Percentiles rank a stretch among this genome's conserved stretches.
These are phyloP conservation scores for Enteromius afrohamiltoni DNA, from an alignment of 2,797 vertebrate genomes.

Conservation along the genomic window DNA sequence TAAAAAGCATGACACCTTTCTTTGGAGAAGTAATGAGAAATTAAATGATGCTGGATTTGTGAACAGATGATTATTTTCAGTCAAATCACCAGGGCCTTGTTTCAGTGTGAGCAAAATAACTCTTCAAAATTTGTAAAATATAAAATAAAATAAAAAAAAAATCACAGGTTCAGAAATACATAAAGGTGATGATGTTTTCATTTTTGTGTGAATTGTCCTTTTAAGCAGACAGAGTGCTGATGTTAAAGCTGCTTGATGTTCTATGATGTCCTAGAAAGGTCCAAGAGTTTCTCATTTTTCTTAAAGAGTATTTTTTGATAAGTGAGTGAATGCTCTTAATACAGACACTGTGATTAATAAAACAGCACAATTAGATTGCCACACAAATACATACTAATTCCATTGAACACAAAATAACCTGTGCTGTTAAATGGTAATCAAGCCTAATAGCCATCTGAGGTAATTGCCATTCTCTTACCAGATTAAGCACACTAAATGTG, in stretches of 20 bases:
- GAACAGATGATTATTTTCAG: too few species aligned
- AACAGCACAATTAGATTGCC: constrained; percentile 46
- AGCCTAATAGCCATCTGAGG: constrained; percentile 60
- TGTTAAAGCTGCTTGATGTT: not conserved
- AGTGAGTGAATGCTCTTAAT: constrained; percentile 1
- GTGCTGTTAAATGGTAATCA: constrained; percentile 59
- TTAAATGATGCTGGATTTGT: too few species aligned
- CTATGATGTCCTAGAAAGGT: not conserved
- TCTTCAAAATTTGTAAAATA: too few species aligned
- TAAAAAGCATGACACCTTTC: not conserved
- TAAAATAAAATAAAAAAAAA: too few species aligned
- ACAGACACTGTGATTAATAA: constrained; percentile 30
- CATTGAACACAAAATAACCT: constrained; percentile 54
- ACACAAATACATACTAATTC: constrained; percentile 59
- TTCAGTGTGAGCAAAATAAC: too few species aligned
- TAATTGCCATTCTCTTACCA: constrained; percentile 67
- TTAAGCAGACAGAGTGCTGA: not conserved
- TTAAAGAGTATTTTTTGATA: not conserved
- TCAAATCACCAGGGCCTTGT: too few species aligned
- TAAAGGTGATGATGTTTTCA: not conserved
- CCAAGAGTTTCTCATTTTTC: not conserved
- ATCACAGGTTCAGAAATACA: not conserved
- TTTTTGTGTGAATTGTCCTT: not conserved
- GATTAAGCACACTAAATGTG: constrained; percentile 61
- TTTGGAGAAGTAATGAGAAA: not conserved